phyloP scores from a whole-genome alignment of 64 coral and sea anemone species.

The Anthopleura sola region DNA sequence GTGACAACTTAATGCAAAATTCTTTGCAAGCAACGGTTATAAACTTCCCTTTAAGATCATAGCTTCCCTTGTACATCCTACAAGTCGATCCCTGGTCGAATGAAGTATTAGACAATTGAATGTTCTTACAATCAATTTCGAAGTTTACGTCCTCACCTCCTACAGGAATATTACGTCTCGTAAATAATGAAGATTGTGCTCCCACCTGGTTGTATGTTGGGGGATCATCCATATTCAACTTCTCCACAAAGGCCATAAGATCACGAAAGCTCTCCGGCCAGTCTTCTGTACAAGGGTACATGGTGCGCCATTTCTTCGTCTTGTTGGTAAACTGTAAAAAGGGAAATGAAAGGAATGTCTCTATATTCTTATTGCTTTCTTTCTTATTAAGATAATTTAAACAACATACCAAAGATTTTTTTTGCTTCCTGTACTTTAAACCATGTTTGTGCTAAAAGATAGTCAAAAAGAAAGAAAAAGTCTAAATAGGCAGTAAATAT shows the following conservation, averaged over 20 bases:
- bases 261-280: not conserved
- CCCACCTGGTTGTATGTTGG: not conserved
- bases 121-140: not conserved
- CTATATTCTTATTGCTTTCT: not conserved
- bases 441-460: not conserved
- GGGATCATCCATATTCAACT: not conserved
- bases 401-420: not conserved
- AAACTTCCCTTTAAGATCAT: not conserved
- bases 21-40: conserved; percentile 23
- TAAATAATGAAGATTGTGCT: not conserved
- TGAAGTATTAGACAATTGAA: not conserved
- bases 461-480: too few species aligned
- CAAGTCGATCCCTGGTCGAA: conserved; percentile 26
- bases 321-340: not conserved
- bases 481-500: too few species aligned
- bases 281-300: not conserved
- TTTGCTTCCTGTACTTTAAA: not conserved
- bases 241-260: not conserved
- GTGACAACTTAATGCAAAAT: conserved; percentile 6
- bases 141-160: conserved; percentile 8
- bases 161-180: not conserved
- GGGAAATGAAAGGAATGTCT: not conserved
- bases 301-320: not conserved
- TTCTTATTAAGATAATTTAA: not conserved
- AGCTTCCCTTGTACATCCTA: conserved; percentile 9